Base-by-base conservation (phyloP, 2,113 vertebrate genomes). In the Oreochromis niloticus region DNA sequence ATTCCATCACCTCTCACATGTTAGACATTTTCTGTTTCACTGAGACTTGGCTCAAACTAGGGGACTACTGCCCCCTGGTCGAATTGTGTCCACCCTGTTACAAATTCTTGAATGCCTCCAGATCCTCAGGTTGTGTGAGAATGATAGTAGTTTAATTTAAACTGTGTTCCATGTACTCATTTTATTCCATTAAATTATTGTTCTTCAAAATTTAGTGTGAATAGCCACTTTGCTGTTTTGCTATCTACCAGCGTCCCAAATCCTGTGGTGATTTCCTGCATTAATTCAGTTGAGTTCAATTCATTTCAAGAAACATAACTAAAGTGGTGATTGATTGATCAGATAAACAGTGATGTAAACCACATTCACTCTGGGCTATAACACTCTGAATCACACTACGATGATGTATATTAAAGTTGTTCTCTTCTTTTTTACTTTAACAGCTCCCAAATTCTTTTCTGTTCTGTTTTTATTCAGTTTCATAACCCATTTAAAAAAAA, bases 321-420 rank as follows among this genome's bases (percentile, higher is more conserved):
- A 9, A 61, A 63, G 16, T 34, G 17, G 32, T 63, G 0, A 63
- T 4, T 12, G 9, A 32, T 30, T 59, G 13, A 52, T 9, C 5
- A 13, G 50, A 9, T 52, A 19, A 52, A 52, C 4, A 39, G 39
- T 9, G 50, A 52, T 9, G 7, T 7, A 52, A 52, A 52, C 8
- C 50, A 52, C 50, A 8, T 52, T n/a, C 7, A 52, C 8, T 19
- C 17, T 52, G 50, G 17, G 17, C 9, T 9, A 9, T 52, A 52
- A 19, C 4, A 52, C 4, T 63, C 19, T 39, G 0, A 36, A 36
- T 10, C 9, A 19, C 17, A 34, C 30, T 9, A 34, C 6, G 0
- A 36, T 66, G 17, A 36, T 39, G 34, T 36, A 36, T 66, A 39
- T 36, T 36, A 39, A 66, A 39, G 9, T 17, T n/a, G 57, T 16